These are phyloP conservation scores for Spodoptera exigua DNA, from an alignment of 2,888 invertebrate genomes.

Conservation along the genomic window DNA sequence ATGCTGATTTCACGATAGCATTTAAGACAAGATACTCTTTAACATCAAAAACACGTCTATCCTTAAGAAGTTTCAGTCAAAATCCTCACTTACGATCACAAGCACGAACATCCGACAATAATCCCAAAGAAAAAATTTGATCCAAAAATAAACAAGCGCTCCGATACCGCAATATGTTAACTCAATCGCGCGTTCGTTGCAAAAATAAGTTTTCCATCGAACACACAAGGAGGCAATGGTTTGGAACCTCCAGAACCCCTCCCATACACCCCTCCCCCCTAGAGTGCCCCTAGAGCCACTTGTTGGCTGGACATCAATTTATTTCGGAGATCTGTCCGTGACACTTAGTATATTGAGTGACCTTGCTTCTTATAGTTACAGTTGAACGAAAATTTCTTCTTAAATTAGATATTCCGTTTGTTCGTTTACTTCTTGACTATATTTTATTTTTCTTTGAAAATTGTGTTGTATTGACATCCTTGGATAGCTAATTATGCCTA, in stretches of 20 bases:
- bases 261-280: background rate
- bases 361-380: constrained; percentile 32
- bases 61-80: too few species aligned
- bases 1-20: too few species aligned
- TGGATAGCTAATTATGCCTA: too few species aligned
- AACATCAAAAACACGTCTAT: too few species aligned
- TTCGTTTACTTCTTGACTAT: constrained; percentile 16
- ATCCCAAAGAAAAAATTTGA: constrained; percentile 11
- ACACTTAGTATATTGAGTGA: constrained; percentile 47
- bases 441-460: constrained; percentile 12
- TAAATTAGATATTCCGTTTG: constrained; percentile 14
- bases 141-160: constrained; percentile 32
- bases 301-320: constrained; percentile 69
- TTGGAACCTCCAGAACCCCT: constrained; percentile 30
- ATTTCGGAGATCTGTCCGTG: constrained; percentile 50
- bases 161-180: constrained; percentile 47
- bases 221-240: constrained; percentile 52
- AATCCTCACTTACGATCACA: too few species aligned
- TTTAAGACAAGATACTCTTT: too few species aligned
- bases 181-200: constrained; percentile 49
- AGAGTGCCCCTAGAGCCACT: constrained; percentile 54
- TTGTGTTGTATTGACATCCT: too few species aligned
- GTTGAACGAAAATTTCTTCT: constrained; percentile 27
- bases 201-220: constrained; percentile 52
- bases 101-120: background rate